A percentile compares a stretch with the other conserved stretches of the same genome.
Conservation (phyloP, 2,888 invertebrate species). For the Rhopalosiphum nymphaeae region DNA sequence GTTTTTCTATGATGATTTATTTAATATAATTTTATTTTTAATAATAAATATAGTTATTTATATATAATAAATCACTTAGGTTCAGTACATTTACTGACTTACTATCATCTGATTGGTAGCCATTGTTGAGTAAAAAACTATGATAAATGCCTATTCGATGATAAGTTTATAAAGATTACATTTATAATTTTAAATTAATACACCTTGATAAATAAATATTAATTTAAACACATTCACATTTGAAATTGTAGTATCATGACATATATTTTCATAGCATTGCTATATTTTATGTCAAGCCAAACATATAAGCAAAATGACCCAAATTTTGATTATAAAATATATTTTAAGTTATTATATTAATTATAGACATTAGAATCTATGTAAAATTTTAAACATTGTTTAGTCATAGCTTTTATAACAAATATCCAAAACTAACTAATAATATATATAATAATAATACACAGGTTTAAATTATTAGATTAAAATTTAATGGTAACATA, state of each 20-base stretch:
- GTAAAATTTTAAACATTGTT: too few relatives aligned
- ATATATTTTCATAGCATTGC: neutral
- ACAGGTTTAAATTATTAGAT: too few relatives aligned
- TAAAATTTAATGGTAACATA: too few relatives aligned
- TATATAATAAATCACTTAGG: neutral
- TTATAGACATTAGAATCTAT: too few relatives aligned
- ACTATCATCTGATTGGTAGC: neutral
- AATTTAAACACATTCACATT: neutral
- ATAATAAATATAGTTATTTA: neutral
- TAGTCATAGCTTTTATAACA: too few relatives aligned
- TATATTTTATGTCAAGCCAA: neutral
- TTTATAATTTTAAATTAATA: neutral
- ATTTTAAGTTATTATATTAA: too few relatives aligned
- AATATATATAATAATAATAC: too few relatives aligned
- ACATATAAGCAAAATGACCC: too few relatives aligned
- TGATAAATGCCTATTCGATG: neutral
- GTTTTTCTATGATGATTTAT: neutral
- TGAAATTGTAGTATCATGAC: neutral
- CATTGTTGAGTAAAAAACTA: neutral
- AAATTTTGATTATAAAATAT: too few relatives aligned
- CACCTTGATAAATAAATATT: neutral
- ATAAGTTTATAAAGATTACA: neutral
- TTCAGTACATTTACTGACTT: neutral
- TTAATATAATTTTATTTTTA: neutral
- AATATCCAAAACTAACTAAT: too few relatives aligned